Conservation (phyloP, 2,888 invertebrate species). For the Mechanitis mazaeus region DNA sequence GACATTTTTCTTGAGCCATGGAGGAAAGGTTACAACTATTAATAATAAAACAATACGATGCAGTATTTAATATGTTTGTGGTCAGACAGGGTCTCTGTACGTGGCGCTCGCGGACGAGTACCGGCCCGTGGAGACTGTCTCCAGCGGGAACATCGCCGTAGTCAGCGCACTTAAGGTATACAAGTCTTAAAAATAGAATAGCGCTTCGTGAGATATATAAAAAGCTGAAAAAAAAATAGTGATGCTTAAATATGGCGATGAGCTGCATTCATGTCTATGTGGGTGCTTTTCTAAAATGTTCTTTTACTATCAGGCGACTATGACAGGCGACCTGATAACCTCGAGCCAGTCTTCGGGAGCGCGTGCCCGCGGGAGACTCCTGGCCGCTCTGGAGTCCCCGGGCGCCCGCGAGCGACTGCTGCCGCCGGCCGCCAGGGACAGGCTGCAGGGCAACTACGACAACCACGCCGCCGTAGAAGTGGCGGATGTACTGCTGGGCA, state of each 20-base stretch:
- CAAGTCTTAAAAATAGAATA: too few relatives aligned
- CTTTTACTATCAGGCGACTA: slow-evolving; percentile 67
- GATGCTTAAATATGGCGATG: too few relatives aligned
- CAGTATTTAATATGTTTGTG: slow-evolving; percentile 1
- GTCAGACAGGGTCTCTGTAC: slow-evolving; percentile 65
- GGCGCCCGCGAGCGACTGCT: slow-evolving; percentile 39
- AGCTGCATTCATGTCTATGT: too few relatives aligned
- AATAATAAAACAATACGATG: too few relatives aligned
- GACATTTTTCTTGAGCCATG: too few relatives aligned
- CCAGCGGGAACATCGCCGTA: slow-evolving; percentile 91
- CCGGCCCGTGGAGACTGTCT: slow-evolving; percentile 80
- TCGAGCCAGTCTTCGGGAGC: slow-evolving; percentile 73
- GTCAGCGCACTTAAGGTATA: slow-evolving; percentile 88
- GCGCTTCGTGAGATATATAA: too few relatives aligned
- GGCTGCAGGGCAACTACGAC: slow-evolving; percentile 44
- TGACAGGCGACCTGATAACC: slow-evolving; percentile 86
- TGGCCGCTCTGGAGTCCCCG: slow-evolving; percentile 37
- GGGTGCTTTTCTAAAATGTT: too few relatives aligned
- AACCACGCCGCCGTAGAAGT: slow-evolving; percentile 45
- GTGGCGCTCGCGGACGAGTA: slow-evolving; percentile 94
- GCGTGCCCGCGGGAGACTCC: slow-evolving; percentile 73
- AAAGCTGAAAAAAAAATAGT: too few relatives aligned
- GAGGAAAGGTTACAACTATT: too few relatives aligned
- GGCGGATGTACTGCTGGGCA: slow-evolving; percentile 56
- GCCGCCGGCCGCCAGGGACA: slow-evolving; percentile 50